Conservation (phyloP, 1,140 invertebrate genomes). For the Lepidurus couesii region DNA sequence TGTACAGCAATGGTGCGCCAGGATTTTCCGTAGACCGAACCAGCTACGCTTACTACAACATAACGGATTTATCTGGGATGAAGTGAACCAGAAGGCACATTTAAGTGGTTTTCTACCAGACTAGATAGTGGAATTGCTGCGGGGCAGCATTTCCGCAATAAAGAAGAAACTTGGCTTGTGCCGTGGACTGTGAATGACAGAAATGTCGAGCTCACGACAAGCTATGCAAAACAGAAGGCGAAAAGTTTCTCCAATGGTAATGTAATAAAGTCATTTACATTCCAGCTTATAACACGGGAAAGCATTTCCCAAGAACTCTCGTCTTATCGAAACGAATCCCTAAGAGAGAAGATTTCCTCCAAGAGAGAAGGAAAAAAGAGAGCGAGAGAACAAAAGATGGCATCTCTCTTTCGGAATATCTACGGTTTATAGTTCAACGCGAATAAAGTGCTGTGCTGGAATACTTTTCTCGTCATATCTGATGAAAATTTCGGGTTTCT, state of each 20-base stretch:
- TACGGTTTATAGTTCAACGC: neutral
- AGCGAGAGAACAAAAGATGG: neutral
- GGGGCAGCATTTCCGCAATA: neutral
- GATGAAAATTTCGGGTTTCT: neutral
- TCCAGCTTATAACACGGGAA: neutral
- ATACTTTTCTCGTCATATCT: neutral
- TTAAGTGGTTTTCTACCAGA: constrained; percentile 4
- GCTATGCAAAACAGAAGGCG: constrained; percentile 13
- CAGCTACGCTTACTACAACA: neutral
- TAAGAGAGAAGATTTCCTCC: neutral
- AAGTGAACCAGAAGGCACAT: neutral
- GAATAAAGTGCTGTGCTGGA: neutral
- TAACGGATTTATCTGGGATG: constrained; percentile 1
- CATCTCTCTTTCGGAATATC: neutral
- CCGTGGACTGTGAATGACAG: constrained; percentile 8
- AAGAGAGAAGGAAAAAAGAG: too few species aligned
- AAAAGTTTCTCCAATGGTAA: constrained; percentile 15
- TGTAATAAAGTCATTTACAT: constrained; percentile 6
- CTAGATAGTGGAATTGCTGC: neutral
- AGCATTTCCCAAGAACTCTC: neutral
- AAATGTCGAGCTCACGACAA: constrained; percentile 14
- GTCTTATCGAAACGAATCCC: neutral
- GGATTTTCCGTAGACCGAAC: neutral
- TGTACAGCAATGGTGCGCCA: neutral
- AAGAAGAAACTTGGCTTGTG: constrained; percentile 5